Conservation (phyloP, 2,113 vertebrate species). For the Gobiocypris rarus region DNA sequence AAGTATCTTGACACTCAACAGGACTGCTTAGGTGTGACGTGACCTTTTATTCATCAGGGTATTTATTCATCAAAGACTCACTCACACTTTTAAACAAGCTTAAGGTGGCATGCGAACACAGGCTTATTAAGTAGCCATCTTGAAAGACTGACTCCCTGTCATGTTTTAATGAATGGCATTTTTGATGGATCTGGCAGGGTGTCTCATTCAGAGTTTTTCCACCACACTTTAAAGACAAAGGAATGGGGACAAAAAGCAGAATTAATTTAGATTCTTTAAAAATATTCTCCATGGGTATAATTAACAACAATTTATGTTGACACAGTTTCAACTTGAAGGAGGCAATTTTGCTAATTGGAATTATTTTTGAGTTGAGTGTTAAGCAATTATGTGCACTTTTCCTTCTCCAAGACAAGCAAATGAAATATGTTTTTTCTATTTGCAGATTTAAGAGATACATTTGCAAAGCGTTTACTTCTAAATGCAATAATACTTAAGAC, state of each 20-base stretch:
- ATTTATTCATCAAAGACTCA: constrained; percentile 20
- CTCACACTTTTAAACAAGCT: constrained; percentile 13
- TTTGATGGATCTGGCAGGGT: constrained; percentile 35
- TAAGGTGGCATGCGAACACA: constrained; percentile 14
- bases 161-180: constrained; percentile 34
- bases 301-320: constrained; percentile 77
- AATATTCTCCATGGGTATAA: constrained; percentile 71
- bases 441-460: constrained; percentile 68
- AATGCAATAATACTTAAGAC: constrained; percentile 60
- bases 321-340: constrained; percentile 74
- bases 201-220: constrained; percentile 26
- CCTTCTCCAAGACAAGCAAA: constrained; percentile 49
- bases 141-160: constrained; percentile 38
- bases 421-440: constrained; percentile 61
- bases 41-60: constrained; percentile 29
- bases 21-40: not conserved
- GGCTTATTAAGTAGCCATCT: constrained; percentile 27
- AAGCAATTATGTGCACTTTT: constrained; percentile 67
- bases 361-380: constrained; percentile 68
- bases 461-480: constrained; percentile 67
- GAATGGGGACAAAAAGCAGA: constrained; percentile 63
- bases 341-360: constrained; percentile 73
- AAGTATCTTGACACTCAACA: not conserved
- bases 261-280: constrained; percentile 73
- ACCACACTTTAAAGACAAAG: constrained; percentile 40